Base-by-base conservation (phyloP, 1,140 invertebrate species). In the Armadillidium nasatum region DNA sequence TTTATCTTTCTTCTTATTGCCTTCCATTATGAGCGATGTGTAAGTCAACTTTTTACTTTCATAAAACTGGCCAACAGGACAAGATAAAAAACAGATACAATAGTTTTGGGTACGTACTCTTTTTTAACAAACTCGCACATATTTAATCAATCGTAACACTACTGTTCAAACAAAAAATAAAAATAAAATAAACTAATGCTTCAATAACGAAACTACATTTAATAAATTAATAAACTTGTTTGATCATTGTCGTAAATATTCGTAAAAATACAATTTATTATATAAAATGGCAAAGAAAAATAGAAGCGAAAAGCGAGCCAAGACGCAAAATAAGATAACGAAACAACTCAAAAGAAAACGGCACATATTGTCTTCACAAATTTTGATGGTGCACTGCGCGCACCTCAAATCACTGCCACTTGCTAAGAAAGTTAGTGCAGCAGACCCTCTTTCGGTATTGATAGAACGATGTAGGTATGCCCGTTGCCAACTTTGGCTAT, bases 31-130 rank as follows among this genome's bases (percentile, higher is more conserved):
- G 11, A 19, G 19, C 7, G 19, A 60, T 60, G 7, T 15, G 11
- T 60, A 60, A 60, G 19, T 60, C 50, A 60, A 60, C 50, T 60
- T 60, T 60, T 60, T 19, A 60, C 50, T 60, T 60, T 60, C 50
- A 60, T 15, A 19, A 60, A 60, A 19, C 19, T 13, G 11, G 19
- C 19, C 11, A 60, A 60, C 2, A 60, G 50, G 11, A 7, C 50
- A 19, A 60, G 50, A 60, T 13, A 60, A 60, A 60, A 60, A 33
- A 33, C 33, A 33, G 33, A 33, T 33, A 33, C 33, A 33, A 33
- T 33, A 33, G 33, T 33, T 33, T 33, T 33, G 33, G 33, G 33
- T 3, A 1, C 6, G 33, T 33, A 33, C 6, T 33, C 33, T 33
- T 33, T 33, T 33, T 33, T 33, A 33, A 6, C 33, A 33, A 33